Base-by-base conservation (phyloP, 2,888 invertebrate genomes). In the Cistogaster globosa region DNA sequence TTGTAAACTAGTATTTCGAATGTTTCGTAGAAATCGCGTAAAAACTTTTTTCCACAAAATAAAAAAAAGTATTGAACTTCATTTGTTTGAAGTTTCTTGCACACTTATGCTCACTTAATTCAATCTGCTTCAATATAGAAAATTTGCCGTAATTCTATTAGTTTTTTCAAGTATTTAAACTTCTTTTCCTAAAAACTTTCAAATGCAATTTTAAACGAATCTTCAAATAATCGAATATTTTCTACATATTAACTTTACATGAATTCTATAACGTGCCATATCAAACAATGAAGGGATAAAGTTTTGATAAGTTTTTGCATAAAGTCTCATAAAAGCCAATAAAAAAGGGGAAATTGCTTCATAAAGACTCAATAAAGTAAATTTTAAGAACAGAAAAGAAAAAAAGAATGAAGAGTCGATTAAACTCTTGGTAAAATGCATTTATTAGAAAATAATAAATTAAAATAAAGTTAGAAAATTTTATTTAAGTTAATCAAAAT, bases 211-310 rank as follows among this genome's bases (percentile, higher is more conserved):
- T 60, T 36, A 22, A 68, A 32, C 20, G 68, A 78, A 62, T 78
- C 45, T 53, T 55, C 32, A 78, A 8, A 69, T 53, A 69, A 69
- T 62, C 42, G 60, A 48, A 69, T 42, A 18, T 58, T 67, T 58
- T 51, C 48, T 38, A 26, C 36, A 69, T 53, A 62, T 69, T 45
- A 67, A 42, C 18, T 77, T 60, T 16, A 32, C 2, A 55, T 53
- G 60, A 69, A 69, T 32, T 42, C 32, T 38, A 2, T 12, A 38
- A 20, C 38, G 22, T 58, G 58, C 48, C 14, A 38, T 32, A 20
- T 1, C 14, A 12, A 4, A 48, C 7, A 16, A 57, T 67, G 45
- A 14, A n/a, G 2, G 58, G 26, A 51, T 67, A 26, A 68, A 77
- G 68, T 77, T 77, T 67, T 36, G 11, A 38, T 42, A 51, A 42